Evolutionary conservation across 2,113 vertebrate species (phyloP).

Genomic region (Gnathonemus echidnorhynchus): DNA sequence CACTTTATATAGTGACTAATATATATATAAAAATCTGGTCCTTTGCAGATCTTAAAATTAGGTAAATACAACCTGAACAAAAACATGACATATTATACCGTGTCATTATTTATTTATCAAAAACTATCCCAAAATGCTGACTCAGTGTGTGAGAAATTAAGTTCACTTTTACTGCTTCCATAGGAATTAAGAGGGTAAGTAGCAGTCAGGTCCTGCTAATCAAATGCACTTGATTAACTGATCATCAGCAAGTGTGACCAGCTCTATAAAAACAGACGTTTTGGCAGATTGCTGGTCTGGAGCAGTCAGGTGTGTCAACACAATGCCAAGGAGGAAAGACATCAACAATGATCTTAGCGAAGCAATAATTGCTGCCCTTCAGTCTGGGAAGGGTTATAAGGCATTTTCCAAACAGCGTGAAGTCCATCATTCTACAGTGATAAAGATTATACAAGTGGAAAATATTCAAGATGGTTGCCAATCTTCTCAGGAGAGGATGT

Average conservation of each 20-base stretch:
- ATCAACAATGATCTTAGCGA: background rate
- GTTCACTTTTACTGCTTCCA: background rate
- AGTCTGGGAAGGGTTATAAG: background rate
- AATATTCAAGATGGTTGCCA: no score
- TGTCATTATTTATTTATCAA: background rate
- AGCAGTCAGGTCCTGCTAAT: background rate
- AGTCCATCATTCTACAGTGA: background rate
- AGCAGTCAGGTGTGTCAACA: background rate
- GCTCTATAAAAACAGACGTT: background rate
- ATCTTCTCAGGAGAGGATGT: no score
- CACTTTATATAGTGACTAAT: no score
- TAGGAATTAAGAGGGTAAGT: background rate
- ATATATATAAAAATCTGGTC: background rate
- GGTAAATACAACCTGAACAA: no score
- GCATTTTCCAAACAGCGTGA: background rate
- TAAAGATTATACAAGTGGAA: no score
- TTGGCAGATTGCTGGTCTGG: background rate
- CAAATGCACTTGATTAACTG: background rate
- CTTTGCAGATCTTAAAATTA: background rate
- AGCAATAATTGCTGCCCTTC: background rate
- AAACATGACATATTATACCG: background rate
- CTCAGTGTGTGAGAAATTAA: background rate
- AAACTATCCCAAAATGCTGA: background rate
- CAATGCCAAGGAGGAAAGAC: background rate
- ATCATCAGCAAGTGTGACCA: background rate